Evolutionary conservation across 1,140 invertebrate genomes (phyloP), one percentile per base, ranked within the genome.

Genomic region (Tenebrio molitor): DNA sequence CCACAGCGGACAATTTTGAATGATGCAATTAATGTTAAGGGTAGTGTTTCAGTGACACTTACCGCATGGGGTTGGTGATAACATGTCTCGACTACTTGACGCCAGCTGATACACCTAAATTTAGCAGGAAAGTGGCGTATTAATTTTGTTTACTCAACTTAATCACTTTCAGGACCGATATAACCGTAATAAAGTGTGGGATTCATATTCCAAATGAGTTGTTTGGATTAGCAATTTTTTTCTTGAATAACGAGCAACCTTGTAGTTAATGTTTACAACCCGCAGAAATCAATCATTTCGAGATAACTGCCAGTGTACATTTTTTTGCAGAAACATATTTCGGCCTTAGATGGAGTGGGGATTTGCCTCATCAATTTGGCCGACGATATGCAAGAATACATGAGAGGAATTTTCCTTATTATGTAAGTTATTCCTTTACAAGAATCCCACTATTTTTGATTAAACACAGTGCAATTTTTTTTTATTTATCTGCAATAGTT

Each of bases 341-440:
- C 79, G 0, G 78, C 85, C 33, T 84, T 89, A 41, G 77, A 85
- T 25, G 88, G 88, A 2, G 85, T 89, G 4, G 88, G 88, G 1
- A 80, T 90, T 25, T 90, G 89, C 74, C 84, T 86, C 1, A 84
- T 87, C 2, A 90, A 90, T 76, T 81, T 90, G 65, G 83, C 84
- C 23, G 88, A 90, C 74, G 86, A 90, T 73, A 89, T 89, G 83
- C 86, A 89, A 73, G 88, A 90, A 74, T 90, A 90, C 69, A 86
- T 88, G 72, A 80, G 88, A 63, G 86, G 88, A 29, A 83, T 89
- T 19, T 90, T 90, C 75, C 79, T 89, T 41, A 78, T 88, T 16
- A 89, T 89, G 89, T 90, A 81, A 89, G 88, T 87, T n/a, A n/a
- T n/a, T n/a, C n/a, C n/a, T n/a, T n/a, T n/a, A n/a, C n/a, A n/a